Conservation (phyloP, 2,113 vertebrate genomes). For the Struthio camelus region DNA sequence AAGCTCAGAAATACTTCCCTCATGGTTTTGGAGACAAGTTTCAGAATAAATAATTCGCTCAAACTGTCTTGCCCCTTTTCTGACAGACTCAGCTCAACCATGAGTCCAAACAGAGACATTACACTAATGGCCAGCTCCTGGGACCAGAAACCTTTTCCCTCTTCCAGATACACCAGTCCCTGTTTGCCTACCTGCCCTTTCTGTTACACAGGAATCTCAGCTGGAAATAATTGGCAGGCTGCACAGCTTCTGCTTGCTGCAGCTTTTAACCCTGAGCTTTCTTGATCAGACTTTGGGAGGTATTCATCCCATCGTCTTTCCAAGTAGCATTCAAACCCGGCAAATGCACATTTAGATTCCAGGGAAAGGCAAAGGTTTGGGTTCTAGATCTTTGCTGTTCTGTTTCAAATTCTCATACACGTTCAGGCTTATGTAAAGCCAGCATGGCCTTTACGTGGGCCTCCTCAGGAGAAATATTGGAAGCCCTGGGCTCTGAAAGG, state of each 20-base stretch:
- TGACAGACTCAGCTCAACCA: background rate
- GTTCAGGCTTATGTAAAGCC: background rate
- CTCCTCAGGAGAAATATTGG: background rate
- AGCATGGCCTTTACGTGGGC: background rate
- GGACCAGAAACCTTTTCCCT: background rate
- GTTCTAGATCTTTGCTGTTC: background rate
- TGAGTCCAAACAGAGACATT: background rate
- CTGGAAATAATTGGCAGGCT: slow-evolving; percentile 11
- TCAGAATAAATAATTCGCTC: slow-evolving; percentile 3
- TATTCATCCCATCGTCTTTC: background rate
- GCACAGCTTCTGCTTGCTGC: background rate
- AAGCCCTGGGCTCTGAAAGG: background rate
- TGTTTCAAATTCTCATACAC: background rate
- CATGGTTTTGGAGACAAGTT: background rate
- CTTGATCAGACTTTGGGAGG: background rate
- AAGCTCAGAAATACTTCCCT: slow-evolving; percentile 3
- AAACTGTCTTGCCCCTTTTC: background rate
- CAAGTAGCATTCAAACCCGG: background rate
- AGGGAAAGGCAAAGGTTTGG: background rate
- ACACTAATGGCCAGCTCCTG: slow-evolving; percentile 1
- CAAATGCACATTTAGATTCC: background rate
- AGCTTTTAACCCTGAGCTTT: slow-evolving; percentile 23
- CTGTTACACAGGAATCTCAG: background rate
- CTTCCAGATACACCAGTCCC: background rate
- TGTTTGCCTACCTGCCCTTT: background rate